Evolutionary conservation across 2,888 invertebrate species (phyloP), one percentile per base, ranked within the genome.

Genomic region (Amphiduros pacificus): DNA sequence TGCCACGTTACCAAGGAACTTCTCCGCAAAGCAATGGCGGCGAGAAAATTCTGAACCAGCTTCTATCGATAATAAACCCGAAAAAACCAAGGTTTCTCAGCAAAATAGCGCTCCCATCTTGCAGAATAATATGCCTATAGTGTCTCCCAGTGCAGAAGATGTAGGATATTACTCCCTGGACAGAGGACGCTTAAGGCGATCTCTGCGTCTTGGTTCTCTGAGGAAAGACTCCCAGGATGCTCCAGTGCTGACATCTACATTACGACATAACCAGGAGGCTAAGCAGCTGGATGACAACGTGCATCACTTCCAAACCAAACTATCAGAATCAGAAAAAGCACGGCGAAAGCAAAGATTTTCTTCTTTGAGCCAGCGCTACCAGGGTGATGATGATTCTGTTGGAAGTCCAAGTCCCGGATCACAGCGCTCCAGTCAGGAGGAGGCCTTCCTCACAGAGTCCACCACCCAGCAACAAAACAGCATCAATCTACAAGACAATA

Each of bases 271-370:
- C 17, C 32, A 40, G 9, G 66, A 61, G 22, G 40, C 53, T 26
- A 20, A 64, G 17, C 36, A 51, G 28, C 52, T 63, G 1, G 57
- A 60, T 14, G 27, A 36, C n/a, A 61, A 61, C n/a, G 54, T 64
- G 17, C 54, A 63, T n/a, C 50, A 60, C 11, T 64, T 61, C 53
- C 63, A 61, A 40, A 41, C 44, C 3, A 26, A 52, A 17, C n/a
- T 31, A 11, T 22, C 57, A 5, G 54, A 36, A 41, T 32, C 50
- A 20, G 48, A 49, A 17, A 24, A 41, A 11, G 50, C 26, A 9
- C 32, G 60, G 4, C 55, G 61, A 6, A 58, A 61, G 41, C 31
- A 24, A 11, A 31, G 61, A 3, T 58, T 67, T 29, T 41, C 56
- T 26, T 27, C 50, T 6, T 31, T 67, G 27, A 55, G 62, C 5